Conservation (phyloP, 2,888 invertebrate genomes). For the Leucophenga montana region DNA sequence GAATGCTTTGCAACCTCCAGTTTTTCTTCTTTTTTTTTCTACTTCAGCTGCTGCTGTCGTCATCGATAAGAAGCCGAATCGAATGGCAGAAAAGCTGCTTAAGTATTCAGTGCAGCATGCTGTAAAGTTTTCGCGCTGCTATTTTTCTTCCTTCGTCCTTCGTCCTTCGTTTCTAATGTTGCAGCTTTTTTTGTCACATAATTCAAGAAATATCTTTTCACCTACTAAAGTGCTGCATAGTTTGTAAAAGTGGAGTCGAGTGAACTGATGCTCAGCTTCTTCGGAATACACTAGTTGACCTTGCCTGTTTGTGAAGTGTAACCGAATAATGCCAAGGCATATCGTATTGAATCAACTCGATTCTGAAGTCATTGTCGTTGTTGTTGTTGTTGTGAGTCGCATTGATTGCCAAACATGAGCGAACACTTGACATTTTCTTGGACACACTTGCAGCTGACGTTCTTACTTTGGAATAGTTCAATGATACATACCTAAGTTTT, state of each 20-base stretch:
- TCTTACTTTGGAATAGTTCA: background rate
- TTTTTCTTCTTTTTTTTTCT: background rate
- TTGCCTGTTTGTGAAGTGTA: background rate
- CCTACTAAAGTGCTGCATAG: background rate
- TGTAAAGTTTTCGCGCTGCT: conserved; percentile 1
- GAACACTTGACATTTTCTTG: conserved; percentile 24
- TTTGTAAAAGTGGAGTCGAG: background rate
- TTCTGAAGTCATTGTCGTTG: too few species aligned
- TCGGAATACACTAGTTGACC: background rate
- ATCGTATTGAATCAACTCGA: too few species aligned
- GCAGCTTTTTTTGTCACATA: background rate
- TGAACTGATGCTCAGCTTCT: background rate
- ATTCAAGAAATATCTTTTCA: conserved; percentile 18
- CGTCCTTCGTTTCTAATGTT: background rate
- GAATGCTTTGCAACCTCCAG: too few species aligned
- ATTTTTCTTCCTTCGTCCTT: background rate
- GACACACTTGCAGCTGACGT: conserved; percentile 14
- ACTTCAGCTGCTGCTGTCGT: background rate
- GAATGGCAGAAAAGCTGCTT: background rate
- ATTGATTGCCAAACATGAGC: conserved; percentile 23
- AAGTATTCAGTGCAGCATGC: conserved; percentile 17
- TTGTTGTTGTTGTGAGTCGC: background rate
- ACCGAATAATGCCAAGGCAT: too few species aligned
- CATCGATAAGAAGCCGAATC: background rate
- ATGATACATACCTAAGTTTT: too few species aligned